A percentile compares a stretch with the other conserved stretches of the same genome.
These are phyloP conservation scores for Microtus montanus DNA, from an alignment of 2,113 vertebrate genomes.

Conservation along the genomic window DNA sequence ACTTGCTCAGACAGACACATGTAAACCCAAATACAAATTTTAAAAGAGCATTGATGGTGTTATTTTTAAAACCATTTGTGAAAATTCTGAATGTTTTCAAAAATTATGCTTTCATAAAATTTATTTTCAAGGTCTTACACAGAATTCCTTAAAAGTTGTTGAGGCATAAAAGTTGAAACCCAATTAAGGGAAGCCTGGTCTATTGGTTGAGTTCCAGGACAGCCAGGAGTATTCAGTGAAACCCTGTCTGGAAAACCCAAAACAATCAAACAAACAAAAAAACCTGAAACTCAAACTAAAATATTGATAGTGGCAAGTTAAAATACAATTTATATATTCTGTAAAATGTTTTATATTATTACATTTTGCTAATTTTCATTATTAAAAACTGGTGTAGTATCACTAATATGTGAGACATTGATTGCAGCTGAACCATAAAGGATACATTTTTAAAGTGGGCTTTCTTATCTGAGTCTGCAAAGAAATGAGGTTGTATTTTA, in stretches of 20 bases:
- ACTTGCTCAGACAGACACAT: neutral
- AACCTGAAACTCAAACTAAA: slow-evolving; percentile 44
- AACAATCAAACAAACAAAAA: neutral
- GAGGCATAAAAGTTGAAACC: slow-evolving; percentile 59
- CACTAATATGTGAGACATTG: slow-evolving; percentile 79
- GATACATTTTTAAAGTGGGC: slow-evolving; percentile 66
- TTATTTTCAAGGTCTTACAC: slow-evolving; percentile 40
- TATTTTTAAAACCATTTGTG: neutral
- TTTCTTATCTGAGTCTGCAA: slow-evolving; percentile 75
- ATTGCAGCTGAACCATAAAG: slow-evolving; percentile 74
- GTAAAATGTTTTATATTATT: slow-evolving; percentile 79
- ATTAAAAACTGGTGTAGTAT: slow-evolving; percentile 79
- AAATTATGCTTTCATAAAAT: slow-evolving; percentile 6
- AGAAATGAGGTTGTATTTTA: slow-evolving; percentile 71
- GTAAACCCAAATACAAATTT: neutral
- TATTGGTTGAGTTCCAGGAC: neutral
- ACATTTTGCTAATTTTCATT: slow-evolving; percentile 75
- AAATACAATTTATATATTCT: slow-evolving; percentile 69
- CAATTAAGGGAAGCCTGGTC: neutral
- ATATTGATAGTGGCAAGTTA: slow-evolving; percentile 70
- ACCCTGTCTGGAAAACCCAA: neutral
- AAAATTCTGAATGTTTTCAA: neutral
- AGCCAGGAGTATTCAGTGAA: neutral
- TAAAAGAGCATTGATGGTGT: neutral
- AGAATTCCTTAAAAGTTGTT: slow-evolving; percentile 74